Percentiles rank a stretch among this genome's conserved stretches.
These are phyloP conservation scores for Heteractis magnifica DNA, from an alignment of 92 coral and sea anemone species.

Conservation along the genomic window DNA sequence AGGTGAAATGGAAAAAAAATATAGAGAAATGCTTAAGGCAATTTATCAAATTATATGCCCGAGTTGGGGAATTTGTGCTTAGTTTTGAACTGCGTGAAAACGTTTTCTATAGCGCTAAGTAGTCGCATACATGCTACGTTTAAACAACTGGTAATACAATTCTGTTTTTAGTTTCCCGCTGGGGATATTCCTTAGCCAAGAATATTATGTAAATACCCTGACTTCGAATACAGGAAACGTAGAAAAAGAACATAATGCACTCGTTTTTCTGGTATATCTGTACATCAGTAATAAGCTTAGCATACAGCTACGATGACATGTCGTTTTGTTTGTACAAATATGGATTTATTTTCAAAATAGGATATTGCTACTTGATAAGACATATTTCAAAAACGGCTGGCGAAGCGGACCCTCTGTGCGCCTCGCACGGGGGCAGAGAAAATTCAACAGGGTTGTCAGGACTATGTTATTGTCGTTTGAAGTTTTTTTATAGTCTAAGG, in stretches of 20 bases:
- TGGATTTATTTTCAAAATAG: neutral
- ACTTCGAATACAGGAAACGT: too few species aligned
- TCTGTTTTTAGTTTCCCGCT: neutral
- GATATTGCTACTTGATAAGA: constrained; percentile 5
- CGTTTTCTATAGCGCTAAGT: neutral
- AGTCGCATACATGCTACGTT: neutral
- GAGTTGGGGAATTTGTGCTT: neutral
- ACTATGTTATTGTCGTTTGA: neutral
- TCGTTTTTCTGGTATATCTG: neutral
- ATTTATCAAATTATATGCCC: neutral
- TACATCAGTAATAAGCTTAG: constrained; percentile 14
- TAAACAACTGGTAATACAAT: neutral
- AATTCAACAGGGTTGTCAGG: neutral
- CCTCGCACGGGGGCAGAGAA: neutral
- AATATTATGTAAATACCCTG: neutral
- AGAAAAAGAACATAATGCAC: neutral
- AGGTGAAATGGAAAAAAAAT: too few species aligned
- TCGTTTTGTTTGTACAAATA: constrained; percentile 1
- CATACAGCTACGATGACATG: constrained; percentile 14
- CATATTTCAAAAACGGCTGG: neutral
- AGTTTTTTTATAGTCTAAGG: neutral
- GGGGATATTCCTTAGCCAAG: neutral
- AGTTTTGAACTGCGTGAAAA: neutral
- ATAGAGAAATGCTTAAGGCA: neutral
- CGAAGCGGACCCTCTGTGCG: neutral